These are phyloP conservation scores for Colius striatus DNA, from an alignment of 2,113 vertebrate species.

Conservation along the genomic window DNA sequence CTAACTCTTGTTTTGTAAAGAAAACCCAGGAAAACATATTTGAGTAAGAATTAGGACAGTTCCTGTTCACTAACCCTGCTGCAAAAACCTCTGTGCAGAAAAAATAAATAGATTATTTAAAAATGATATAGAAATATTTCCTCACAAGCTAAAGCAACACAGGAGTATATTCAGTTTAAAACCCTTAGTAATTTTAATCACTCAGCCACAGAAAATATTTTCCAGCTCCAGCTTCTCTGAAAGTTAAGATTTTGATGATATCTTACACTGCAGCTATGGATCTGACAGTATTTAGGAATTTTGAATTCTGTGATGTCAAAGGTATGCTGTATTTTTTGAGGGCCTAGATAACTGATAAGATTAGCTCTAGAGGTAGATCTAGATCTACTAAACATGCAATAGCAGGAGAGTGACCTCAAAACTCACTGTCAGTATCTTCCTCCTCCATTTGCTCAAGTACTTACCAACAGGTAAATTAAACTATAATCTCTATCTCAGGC, in stretches of 20 bases:
- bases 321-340: not conserved
- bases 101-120: not conserved
- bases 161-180: not conserved
- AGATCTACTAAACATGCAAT: not conserved
- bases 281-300: not conserved
- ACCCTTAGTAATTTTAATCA: not conserved
- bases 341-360: not conserved
- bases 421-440: not conserved
- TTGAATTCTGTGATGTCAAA: not conserved
- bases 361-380: not conserved
- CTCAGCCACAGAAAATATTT: not conserved
- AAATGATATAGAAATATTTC: not conserved
- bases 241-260: not conserved
- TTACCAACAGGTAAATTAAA: not conserved
- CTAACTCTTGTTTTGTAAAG: constrained; percentile 12
- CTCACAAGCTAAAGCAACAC: not conserved
- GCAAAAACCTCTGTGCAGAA: not conserved
- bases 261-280: not conserved
- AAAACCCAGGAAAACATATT: not conserved
- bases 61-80: not conserved
- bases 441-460: not conserved
- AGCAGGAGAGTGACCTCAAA: not conserved
- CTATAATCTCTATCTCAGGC: not conserved
- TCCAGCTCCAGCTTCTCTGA: not conserved
- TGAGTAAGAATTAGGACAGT: not conserved